A percentile compares a stretch with the other conserved stretches of the same genome.
Evolutionary conservation across 2,113 vertebrate genomes (phyloP).

Genomic region (Sylvia atricapilla): DNA sequence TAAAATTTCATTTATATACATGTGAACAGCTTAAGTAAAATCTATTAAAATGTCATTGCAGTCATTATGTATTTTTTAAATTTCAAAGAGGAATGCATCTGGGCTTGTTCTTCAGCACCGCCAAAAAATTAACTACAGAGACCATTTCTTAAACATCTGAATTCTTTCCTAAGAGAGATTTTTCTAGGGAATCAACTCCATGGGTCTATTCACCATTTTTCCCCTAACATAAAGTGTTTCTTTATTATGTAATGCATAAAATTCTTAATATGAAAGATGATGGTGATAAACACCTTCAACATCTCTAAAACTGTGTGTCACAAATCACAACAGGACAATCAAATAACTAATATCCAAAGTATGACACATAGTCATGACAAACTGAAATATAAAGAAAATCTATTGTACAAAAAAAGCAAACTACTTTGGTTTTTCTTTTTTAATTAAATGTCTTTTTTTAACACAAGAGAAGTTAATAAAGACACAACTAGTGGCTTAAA

Average conservation of each 20-base stretch:
- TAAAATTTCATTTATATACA: not conserved
- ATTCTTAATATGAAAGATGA: constrained; percentile 38
- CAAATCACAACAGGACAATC: constrained; percentile 10
- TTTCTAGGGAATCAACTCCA: not conserved
- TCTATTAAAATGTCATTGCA: not conserved
- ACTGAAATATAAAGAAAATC: constrained; percentile 35
- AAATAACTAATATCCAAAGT: constrained; percentile 43
- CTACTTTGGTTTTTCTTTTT: not conserved
- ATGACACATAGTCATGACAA: constrained; percentile 8
- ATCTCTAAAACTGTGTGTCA: constrained; percentile 47
- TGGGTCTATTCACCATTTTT: not conserved
- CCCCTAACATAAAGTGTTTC: not conserved
- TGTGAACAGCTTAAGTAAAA: not conserved
- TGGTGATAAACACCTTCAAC: constrained; percentile 27
- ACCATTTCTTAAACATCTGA: not conserved
- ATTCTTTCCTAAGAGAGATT: not conserved
- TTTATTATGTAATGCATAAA: constrained; percentile 29
- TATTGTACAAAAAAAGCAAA: not conserved
- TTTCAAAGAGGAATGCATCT: not conserved
- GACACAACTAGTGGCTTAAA: not conserved
- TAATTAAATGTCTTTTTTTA: not conserved
- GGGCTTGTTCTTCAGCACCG: not conserved
- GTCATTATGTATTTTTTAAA: not conserved
- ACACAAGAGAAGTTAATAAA: not conserved
- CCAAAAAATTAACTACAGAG: not conserved